Evolutionary conservation across 2,888 invertebrate genomes (phyloP).

Genomic region (Lingula anatina): DNA sequence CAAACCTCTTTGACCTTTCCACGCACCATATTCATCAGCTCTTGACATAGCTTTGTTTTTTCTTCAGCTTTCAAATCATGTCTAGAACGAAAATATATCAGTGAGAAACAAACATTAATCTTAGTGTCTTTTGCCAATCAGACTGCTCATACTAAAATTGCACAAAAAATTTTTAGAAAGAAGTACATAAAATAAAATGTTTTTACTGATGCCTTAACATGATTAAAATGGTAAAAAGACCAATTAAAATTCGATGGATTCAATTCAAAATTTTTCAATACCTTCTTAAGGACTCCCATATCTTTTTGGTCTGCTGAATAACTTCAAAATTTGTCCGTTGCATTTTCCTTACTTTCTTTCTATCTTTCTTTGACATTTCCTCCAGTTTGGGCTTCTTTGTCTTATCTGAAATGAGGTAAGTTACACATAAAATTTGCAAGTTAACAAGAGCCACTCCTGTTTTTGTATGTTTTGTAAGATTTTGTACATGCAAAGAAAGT

Average conservation of each 20-base stretch:
- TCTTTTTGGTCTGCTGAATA: conserved; percentile 33
- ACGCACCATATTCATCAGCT: conserved; percentile 43
- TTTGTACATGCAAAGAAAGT: no score
- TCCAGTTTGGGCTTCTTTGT: conserved; percentile 28
- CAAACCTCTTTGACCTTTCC: conserved; percentile 51
- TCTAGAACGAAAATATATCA: conserved; percentile 59
- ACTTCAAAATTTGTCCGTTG: conserved; percentile 36
- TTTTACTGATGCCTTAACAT: no score
- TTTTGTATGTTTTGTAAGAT: no score
- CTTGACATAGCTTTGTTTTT: conserved; percentile 46
- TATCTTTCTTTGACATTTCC: conserved; percentile 32
- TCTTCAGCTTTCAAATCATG: conserved; percentile 26
- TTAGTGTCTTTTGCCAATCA: no score
- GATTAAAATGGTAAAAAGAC: no score
- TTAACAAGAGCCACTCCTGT: no score
- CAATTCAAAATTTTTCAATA: no score
- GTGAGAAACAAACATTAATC: conserved; percentile 56
- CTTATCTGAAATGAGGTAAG: background rate
- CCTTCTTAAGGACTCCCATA: conserved; percentile 45
- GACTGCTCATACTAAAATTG: no score
- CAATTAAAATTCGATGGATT: no score
- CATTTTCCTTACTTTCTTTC: conserved; percentile 34
- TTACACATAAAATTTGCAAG: no score
- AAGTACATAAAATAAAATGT: no score
- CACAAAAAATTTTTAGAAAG: no score